Base-by-base conservation (phyloP, 2,797 vertebrate species). In the Epinephelus malabaricus region DNA sequence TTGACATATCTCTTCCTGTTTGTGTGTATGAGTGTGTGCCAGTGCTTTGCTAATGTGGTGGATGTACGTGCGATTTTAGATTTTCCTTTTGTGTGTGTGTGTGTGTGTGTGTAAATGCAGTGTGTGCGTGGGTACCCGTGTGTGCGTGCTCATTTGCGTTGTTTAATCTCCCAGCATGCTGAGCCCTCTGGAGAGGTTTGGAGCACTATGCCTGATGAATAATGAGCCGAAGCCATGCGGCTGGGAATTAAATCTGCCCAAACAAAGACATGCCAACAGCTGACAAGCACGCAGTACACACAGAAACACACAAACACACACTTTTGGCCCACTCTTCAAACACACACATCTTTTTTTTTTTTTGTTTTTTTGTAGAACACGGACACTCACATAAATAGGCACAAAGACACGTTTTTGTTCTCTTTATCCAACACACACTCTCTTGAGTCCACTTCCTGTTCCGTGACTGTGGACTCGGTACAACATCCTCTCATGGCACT, bases 161-260 rank as follows among this genome's bases (percentile, higher is more conserved):
- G 88, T 85, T 88, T 92, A 90, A 91, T 94, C 89, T 93, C 86
- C 88, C 88, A 84, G 89, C 85, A 89, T 86, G 85, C 79, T 64
- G 70, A 81, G 88, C 86, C 88, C 90, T 88, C 91, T 78, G 86
- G 88, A 90, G 91, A 80, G 84, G 77, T 87, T 87, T 83, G 85
- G 81, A 89, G 85, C 81, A 77, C 87, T 88, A 86, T 78, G 91
- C 76, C 78, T 92, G 90, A 88, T 93, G 91, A 94, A 92, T 93
- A 91, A 92, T 92, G 93, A 95, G 90, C 89, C 65, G 69, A 80
- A 91, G 85, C 88, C 82, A 73, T 86, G 89, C 83, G 73, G 85
- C 79, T 81, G 84, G 85, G 86, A 91, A 91, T 93, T 91, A 90
- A 92, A 92, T 92, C 88, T 92, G 86, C 87, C 69, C 82, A 91